Conservation (phyloP, 2,797 vertebrate genomes). For the Sparus aurata region DNA sequence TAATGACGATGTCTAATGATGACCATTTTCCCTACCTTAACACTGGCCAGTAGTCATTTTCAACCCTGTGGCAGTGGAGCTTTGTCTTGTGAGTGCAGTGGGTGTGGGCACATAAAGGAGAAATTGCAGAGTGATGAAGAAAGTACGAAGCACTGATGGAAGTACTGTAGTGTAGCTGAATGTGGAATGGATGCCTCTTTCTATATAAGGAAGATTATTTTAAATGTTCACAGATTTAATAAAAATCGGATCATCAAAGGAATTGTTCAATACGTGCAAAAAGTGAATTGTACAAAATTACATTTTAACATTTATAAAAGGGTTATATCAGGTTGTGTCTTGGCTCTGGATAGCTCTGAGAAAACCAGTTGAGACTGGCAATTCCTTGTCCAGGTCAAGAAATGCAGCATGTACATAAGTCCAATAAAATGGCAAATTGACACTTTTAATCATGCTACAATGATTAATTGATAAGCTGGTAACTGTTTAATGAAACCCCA, state of each 20-base stretch:
- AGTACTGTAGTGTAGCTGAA: not conserved
- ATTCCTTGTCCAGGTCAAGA: not conserved
- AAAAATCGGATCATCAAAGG: no score
- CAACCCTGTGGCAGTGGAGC: conserved; percentile 32
- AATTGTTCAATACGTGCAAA: not conserved
- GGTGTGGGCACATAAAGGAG: conserved; percentile 4
- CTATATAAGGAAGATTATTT: not conserved
- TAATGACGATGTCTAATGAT: conserved; percentile 64
- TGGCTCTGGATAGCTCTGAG: not conserved
- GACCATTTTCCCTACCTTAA: conserved; percentile 52
- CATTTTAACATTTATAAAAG: not conserved
- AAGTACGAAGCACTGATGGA: not conserved
- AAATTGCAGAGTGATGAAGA: conserved; percentile 10
- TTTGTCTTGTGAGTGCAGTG: conserved; percentile 44
- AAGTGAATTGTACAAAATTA: not conserved
- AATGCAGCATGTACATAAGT: not conserved
- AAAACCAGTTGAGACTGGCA: not conserved
- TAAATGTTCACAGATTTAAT: not conserved
- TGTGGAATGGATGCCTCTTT: not conserved
- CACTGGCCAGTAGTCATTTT: conserved; percentile 40
- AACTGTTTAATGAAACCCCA: no score
- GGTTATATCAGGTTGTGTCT: not conserved
- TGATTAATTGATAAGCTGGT: no score
- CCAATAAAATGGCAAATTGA: no score
- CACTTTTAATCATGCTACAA: no score